Evolutionary conservation across 2,797 vertebrate genomes (phyloP), one percentile per base, ranked within the genome.

Genomic region (Pagetopsis macropterus): DNA sequence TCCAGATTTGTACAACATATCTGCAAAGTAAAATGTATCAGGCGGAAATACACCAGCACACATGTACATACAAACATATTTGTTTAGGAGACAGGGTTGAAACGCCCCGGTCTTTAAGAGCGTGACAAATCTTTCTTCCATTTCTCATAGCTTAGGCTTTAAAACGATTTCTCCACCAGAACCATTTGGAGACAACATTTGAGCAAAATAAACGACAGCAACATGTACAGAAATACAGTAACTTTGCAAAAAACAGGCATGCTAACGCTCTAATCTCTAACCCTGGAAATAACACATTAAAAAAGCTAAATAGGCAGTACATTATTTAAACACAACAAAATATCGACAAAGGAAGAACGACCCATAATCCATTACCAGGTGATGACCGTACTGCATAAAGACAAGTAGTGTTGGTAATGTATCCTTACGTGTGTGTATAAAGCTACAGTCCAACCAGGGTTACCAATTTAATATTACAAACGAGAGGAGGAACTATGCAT

Each of bases 251-350:
- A 68, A 94, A 94, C 91, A 94, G 94, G 93, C 95, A 96, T 94
- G 95, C 94, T 93, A 93, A 89, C 82, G 81, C 83, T 90, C 84
- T 86, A 87, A 93, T 74, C 54, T 78, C 87, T 91, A 93, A 50
- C 70, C 76, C 71, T 81, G 51, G 64, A 88, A 92, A 91, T 82
- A 72, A 88, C 78, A 89, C 76, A 78, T 73, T 78, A 82, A 89
- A 93, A 72, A 89, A 87, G 85, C 91, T 92, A 93, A 91, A 93
- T 93, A 95, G 91, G 94, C 94, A 93, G 91, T 93, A 95, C 78
- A 93, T 91, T 86, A 95, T 94, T 95, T 89, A 87, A 96, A 96
- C 93, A 94, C 85, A 95, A 94, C 71, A 95, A 76, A 85, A 93
- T 75, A 84, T 87, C 54, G 71, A 90, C 81, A 86, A 65, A 78